Conservation (phyloP, 2,113 vertebrate species). For the Pteronura brasiliensis region DNA sequence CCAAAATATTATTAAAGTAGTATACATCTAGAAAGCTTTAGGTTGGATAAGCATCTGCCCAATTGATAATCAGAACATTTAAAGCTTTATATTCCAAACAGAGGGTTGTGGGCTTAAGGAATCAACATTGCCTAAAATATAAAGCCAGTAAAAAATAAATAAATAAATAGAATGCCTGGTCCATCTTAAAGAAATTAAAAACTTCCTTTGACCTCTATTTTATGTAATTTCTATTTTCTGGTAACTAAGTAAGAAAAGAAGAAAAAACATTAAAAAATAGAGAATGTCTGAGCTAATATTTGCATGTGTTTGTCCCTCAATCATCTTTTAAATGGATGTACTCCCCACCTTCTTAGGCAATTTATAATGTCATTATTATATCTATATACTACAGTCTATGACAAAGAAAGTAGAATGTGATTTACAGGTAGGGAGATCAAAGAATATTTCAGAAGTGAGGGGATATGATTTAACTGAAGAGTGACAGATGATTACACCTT, state of each 20-base stretch:
- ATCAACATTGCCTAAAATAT: background rate
- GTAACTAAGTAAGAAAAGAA: background rate
- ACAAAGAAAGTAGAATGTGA: constrained; percentile 57
- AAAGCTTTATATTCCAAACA: background rate
- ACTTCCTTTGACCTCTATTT: background rate
- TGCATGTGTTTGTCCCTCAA: background rate
- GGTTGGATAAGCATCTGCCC: background rate
- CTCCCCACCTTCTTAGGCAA: background rate
- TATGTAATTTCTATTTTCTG: constrained; percentile 2
- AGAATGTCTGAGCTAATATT: background rate
- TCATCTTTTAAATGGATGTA: constrained; percentile 3
- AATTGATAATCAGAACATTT: background rate
- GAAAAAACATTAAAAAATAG: background rate
- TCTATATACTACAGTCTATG: constrained; percentile 43
- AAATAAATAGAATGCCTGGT: background rate
- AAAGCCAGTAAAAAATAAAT: background rate
- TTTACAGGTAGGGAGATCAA: constrained; percentile 69
- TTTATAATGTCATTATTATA: constrained; percentile 48
- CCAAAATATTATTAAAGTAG: background rate
- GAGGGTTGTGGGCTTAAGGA: background rate
- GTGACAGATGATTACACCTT: constrained; percentile 64
- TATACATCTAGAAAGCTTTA: background rate
- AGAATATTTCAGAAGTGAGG: constrained; percentile 70
- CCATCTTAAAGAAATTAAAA: background rate
- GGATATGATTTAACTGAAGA: constrained; percentile 70